Evolutionary conservation across 2,797 vertebrate species (phyloP).

Genomic region (Tapera naevia): DNA sequence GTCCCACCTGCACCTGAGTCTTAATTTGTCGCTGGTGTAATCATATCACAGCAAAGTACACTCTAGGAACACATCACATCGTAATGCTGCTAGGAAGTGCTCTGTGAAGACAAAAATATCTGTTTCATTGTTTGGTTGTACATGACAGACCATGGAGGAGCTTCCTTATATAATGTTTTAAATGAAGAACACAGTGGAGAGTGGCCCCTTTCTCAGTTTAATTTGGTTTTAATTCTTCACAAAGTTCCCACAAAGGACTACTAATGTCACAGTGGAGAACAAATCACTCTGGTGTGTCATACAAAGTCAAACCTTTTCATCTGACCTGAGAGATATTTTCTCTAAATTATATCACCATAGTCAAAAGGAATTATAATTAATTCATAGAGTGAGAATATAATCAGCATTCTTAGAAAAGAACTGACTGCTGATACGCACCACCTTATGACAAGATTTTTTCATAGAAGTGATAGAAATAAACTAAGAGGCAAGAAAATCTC

Average conservation of each 20-base stretch:
- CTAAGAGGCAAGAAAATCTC: slow-evolving; percentile 22
- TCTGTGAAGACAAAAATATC: background rate
- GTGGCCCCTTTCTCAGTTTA: slow-evolving; percentile 34
- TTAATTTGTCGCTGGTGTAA: background rate
- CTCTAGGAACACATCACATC: rapidly evolving
- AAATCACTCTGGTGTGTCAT: slow-evolving; percentile 57
- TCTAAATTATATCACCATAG: slow-evolving; percentile 69
- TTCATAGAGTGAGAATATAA: slow-evolving; percentile 67
- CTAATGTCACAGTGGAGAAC: slow-evolving; percentile 50
- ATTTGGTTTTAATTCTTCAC: slow-evolving; percentile 70
- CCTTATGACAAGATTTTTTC: slow-evolving; percentile 40
- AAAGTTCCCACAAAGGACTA: slow-evolving; percentile 58
- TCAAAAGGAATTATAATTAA: slow-evolving; percentile 72
- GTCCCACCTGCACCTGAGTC: background rate
- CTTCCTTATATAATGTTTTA: background rate
- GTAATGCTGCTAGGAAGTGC: background rate
- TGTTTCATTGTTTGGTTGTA: background rate
- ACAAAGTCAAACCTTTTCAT: slow-evolving; percentile 68
- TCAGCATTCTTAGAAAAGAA: slow-evolving; percentile 70
- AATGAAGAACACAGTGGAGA: slow-evolving; percentile 39
- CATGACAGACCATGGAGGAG: background rate
- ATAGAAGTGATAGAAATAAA: slow-evolving; percentile 53
- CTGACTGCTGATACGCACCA: background rate
- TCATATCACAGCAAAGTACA: background rate
- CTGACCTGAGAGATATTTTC: slow-evolving; percentile 68